phyloP scores from a whole-genome alignment of 2,797 vertebrate genomes.

The Aulostomus chinensis region DNA sequence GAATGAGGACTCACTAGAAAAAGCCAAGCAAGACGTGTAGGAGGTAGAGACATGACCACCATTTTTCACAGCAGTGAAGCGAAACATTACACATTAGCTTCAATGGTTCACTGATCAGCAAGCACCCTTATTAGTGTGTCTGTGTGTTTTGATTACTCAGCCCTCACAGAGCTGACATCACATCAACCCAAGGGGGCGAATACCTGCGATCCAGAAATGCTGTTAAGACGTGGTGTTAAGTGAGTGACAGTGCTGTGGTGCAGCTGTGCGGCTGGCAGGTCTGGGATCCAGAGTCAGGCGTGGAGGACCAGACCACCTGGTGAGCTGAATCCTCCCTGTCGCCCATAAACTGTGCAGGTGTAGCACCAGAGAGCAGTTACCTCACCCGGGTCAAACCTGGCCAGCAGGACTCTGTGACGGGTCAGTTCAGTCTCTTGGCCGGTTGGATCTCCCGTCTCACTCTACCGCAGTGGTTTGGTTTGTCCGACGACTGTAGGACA shows the following conservation, averaged over 20 bases:
- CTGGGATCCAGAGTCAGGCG: conserved; percentile 56
- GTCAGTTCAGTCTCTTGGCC: too few species aligned
- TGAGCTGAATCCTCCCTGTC: conserved; percentile 48
- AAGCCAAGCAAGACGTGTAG: conserved; percentile 10
- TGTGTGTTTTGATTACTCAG: too few species aligned
- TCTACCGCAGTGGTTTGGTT: too few species aligned
- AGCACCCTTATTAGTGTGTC: too few species aligned
- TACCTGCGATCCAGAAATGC: conserved; percentile 52
- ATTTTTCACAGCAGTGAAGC: conserved; percentile 34
- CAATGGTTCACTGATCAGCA: conserved; percentile 49
- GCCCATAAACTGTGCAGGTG: conserved; percentile 72
- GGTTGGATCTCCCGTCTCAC: too few species aligned
- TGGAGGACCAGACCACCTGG: conserved; percentile 64
- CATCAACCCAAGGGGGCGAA: conserved; percentile 31
- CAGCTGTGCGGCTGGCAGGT: conserved; percentile 63
- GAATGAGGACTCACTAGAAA: too few species aligned
- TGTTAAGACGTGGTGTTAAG: conserved; percentile 65
- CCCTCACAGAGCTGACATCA: conserved; percentile 38
- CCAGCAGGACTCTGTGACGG: too few species aligned
- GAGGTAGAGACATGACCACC: conserved; percentile 15
- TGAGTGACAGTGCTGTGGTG: conserved; percentile 55
- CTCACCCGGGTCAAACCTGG: background rate
- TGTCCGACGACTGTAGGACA: too few species aligned
- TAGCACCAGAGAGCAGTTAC: conserved; percentile 27
- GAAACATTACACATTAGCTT: conserved; percentile 42